These are phyloP conservation scores for Xylocampa areola DNA, from an alignment of 2,888 invertebrate genomes.

Conservation along the genomic window DNA sequence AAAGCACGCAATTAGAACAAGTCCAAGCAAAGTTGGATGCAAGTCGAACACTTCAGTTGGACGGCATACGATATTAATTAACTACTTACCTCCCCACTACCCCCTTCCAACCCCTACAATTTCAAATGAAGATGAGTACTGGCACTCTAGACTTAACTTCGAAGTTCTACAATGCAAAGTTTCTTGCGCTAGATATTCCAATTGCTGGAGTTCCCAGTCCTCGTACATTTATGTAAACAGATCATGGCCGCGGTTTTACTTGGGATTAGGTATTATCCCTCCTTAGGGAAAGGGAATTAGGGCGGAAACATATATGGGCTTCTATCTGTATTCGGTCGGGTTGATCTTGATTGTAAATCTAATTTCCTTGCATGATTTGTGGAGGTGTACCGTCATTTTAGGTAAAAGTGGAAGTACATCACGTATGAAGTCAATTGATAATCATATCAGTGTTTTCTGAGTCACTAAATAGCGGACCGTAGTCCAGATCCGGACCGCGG, in stretches of 20 bases:
- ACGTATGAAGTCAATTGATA: too few species aligned
- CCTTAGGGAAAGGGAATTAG: conserved; percentile 30
- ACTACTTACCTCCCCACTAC: conserved; percentile 13
- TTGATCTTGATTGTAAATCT: conserved; percentile 51
- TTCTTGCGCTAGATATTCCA: conserved; percentile 41
- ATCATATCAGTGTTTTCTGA: too few species aligned
- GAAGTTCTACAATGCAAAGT: conserved; percentile 48
- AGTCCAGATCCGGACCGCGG: too few species aligned
- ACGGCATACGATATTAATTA: conserved; percentile 33
- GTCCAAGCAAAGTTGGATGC: conserved; percentile 22
- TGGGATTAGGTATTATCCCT: conserved; percentile 40
- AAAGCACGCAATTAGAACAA: conserved; percentile 4
- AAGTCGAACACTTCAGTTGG: conserved; percentile 27
- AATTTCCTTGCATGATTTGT: conserved; percentile 46
- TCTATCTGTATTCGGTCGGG: conserved; percentile 43
- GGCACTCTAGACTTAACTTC: conserved; percentile 39
- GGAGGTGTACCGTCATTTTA: conserved; percentile 13
- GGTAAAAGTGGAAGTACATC: not conserved
- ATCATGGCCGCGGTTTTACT: conserved; percentile 40
- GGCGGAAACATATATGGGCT: conserved; percentile 36
- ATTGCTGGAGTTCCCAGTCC: too few species aligned
- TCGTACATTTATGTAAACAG: conserved; percentile 42
- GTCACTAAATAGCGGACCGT: too few species aligned
- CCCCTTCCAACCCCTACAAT: conserved; percentile 11
- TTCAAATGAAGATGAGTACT: conserved; percentile 52